Evolutionary conservation across 2,797 vertebrate species (phyloP).

Genomic region (Pseudochirops corinnae): DNA sequence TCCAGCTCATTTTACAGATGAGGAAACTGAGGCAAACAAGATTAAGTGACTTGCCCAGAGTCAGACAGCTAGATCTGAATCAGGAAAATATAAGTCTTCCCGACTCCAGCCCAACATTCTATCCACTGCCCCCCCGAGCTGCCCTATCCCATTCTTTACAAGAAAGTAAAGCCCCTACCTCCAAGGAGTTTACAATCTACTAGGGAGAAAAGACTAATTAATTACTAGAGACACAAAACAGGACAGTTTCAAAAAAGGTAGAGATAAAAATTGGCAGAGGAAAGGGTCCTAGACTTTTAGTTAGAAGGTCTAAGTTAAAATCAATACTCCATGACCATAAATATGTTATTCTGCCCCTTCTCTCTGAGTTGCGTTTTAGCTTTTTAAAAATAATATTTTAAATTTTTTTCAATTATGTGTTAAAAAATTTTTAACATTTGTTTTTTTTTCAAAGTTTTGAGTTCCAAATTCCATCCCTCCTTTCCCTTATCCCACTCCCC

Average conservation of each 20-base stretch:
- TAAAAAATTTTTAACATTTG: not conserved
- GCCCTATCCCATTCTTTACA: not conserved
- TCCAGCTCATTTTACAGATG: not conserved
- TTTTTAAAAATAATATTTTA: not conserved
- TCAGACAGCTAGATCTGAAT: not conserved
- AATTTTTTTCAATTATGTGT: no score
- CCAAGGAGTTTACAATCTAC: not conserved
- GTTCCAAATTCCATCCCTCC: not conserved
- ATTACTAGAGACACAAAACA: not conserved
- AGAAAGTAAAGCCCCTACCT: not conserved
- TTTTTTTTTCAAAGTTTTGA: not conserved
- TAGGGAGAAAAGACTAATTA: not conserved
- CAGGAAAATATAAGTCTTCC: not conserved
- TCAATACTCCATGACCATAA: not conserved
- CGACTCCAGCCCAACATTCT: not conserved
- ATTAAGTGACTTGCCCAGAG: not conserved
- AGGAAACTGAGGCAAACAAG: not conserved
- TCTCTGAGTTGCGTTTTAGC: not conserved
- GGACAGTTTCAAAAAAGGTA: not conserved
- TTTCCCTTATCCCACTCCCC: no score
- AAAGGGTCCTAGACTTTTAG: not conserved
- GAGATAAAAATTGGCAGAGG: not conserved
- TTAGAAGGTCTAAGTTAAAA: not conserved
- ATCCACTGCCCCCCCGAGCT: not conserved
- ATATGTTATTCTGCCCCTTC: not conserved